phyloP scores from a whole-genome alignment of 2,797 vertebrate genomes.

The Mormyrus proboscirostris region DNA sequence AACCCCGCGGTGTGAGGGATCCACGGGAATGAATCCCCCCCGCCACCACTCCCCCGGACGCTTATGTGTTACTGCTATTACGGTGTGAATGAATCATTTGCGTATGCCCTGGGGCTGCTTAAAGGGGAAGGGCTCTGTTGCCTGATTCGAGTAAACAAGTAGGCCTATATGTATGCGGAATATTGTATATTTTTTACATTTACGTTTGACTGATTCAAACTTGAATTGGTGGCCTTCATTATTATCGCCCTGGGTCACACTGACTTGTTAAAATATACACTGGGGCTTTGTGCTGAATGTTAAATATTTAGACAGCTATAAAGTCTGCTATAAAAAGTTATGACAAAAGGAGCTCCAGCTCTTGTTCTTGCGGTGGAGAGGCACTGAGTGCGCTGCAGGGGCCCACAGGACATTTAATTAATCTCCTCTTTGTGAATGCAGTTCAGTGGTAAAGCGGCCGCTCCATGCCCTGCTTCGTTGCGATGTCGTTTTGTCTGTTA shows the following conservation, averaged over 20 bases:
- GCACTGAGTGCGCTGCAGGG: neutral
- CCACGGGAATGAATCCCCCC: neutral
- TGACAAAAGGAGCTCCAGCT: neutral
- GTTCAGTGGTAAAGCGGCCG: neutral
- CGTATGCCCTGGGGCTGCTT: neutral
- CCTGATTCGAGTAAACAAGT: neutral
- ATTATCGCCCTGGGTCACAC: neutral
- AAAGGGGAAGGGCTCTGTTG: neutral
- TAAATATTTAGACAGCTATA: constrained; percentile 12
- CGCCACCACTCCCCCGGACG: neutral
- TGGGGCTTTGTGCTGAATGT: neutral
- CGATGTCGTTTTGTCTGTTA: neutral
- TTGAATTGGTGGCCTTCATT: neutral
- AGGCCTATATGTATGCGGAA: neutral
- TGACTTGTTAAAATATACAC: constrained; percentile 8
- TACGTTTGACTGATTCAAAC: neutral
- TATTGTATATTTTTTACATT: constrained; percentile 3
- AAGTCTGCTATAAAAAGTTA: constrained; percentile 9
- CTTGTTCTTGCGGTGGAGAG: neutral
- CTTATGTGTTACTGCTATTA: constrained; percentile 20
- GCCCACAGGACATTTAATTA: neutral
- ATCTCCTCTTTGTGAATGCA: constrained; percentile 2
- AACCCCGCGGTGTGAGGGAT: neutral
- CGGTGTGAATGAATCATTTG: constrained; percentile 9
- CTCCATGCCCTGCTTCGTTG: neutral